phyloP scores from a whole-genome alignment of 2,888 invertebrate genomes.

The Apotomis turbidana region DNA sequence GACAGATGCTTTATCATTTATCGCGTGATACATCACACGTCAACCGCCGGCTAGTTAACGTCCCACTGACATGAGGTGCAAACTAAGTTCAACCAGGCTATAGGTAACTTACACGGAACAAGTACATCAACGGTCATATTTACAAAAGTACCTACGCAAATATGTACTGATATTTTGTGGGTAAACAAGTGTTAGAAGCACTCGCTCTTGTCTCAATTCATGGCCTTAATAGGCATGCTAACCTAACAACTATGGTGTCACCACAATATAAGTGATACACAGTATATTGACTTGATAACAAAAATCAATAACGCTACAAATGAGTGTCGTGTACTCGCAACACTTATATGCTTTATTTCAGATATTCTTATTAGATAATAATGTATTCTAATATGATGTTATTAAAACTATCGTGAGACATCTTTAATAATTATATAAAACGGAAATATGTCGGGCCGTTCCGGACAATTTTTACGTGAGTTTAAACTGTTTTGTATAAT shows the following conservation, averaged over 20 bases:
- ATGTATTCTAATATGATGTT: neutral
- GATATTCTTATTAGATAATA: too few relatives aligned
- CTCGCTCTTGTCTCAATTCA: constrained; percentile 23
- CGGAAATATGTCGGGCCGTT: too few relatives aligned
- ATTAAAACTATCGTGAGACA: too few relatives aligned
- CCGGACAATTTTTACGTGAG: too few relatives aligned
- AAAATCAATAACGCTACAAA: neutral
- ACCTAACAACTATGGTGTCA: constrained; percentile 11
- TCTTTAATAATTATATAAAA: too few relatives aligned
- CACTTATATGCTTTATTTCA: too few relatives aligned
- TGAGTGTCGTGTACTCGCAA: too few relatives aligned
- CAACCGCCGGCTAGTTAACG: neutral
- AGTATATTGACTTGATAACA: neutral
- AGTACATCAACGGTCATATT: neutral
- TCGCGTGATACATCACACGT: too few relatives aligned
- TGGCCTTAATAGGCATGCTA: constrained; percentile 21
- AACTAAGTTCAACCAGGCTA: neutral
- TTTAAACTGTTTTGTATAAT: too few relatives aligned
- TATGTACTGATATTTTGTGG: neutral
- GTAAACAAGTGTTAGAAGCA: constrained; percentile 3
- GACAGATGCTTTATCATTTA: too few relatives aligned
- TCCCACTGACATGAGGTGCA: neutral
- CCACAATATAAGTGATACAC: neutral
- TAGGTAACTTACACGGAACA: neutral
- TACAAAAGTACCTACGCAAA: neutral